Conservation (phyloP, 2,888 invertebrate species). For the Miltochrista miniata region DNA sequence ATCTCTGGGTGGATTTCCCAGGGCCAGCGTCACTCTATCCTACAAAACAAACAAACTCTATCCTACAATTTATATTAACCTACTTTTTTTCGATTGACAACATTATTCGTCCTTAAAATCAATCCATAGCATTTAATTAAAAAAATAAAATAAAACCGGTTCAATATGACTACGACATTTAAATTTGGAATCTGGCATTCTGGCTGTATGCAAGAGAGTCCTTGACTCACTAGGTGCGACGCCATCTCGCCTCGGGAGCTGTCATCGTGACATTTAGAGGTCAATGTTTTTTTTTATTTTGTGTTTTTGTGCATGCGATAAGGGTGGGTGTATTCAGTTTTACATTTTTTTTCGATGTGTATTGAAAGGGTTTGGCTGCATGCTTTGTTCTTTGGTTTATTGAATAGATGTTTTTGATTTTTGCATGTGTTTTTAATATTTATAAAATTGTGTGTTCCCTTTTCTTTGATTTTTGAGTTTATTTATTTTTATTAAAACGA, state of each 20-base stretch:
- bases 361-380: background rate
- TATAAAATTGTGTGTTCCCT: background rate
- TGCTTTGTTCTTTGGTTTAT: background rate
- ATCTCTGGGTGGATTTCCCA: no score
- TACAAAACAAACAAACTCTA: no score
- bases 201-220: conserved; percentile 46
- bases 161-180: conserved; percentile 38
- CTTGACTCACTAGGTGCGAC: conserved; percentile 64
- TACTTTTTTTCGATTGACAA: no score
- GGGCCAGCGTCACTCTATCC: no score
- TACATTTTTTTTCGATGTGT: background rate
- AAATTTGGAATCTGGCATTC: conserved; percentile 37
- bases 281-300: conserved; percentile 34
- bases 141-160: background rate
- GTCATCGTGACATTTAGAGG: conserved; percentile 64
- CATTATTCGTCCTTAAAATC: no score
- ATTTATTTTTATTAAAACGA: background rate
- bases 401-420: conserved; percentile 17
- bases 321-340: conserved; percentile 29
- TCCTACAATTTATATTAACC: no score
- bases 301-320: conserved; percentile 8
- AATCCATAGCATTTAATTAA: background rate
- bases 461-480: background rate
- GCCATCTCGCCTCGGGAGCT: conserved; percentile 63
- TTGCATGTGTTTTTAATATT: conserved; percentile 12